Evolutionary conservation across 2,797 vertebrate species (phyloP).

Genomic region (Botia almorhae): DNA sequence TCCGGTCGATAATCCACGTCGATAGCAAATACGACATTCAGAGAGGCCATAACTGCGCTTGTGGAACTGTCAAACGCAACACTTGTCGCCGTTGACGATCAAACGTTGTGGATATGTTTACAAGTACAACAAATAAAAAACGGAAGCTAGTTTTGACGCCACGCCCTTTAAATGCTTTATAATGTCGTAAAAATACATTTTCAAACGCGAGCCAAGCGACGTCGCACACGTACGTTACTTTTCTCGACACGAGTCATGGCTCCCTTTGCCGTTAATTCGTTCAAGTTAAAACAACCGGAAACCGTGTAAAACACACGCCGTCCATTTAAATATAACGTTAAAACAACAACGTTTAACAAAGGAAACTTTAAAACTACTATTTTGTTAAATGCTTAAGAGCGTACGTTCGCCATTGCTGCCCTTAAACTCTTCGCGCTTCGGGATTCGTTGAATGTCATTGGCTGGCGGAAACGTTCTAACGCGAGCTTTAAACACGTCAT

Average conservation of each 20-base stretch:
- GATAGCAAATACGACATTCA: constrained; percentile 80
- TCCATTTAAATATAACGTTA: background rate
- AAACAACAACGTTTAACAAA: background rate
- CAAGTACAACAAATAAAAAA: background rate
- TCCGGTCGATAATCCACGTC: constrained; percentile 69
- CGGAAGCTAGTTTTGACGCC: background rate
- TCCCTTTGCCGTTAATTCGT: background rate
- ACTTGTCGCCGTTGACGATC: background rate
- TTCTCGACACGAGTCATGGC: constrained; percentile 18
- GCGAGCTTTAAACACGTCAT: constrained; percentile 41
- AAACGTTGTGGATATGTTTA: background rate
- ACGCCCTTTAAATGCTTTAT: background rate
- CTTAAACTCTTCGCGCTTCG: constrained; percentile 80
- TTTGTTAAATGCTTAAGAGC: background rate
- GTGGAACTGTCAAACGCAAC: background rate
- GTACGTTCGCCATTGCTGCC: constrained; percentile 4
- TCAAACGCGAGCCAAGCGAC: no score
- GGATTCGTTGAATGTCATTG: constrained; percentile 51
- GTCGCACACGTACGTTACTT: no score
- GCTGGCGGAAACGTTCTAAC: constrained; percentile 6
- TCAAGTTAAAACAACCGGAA: background rate
- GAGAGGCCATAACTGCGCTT: constrained; percentile 71
- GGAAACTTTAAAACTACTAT: background rate
- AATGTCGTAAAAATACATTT: background rate
- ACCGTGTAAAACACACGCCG: background rate